Conservation (phyloP, 2,888 invertebrate genomes). For the Scaptomyza caliginosa region DNA sequence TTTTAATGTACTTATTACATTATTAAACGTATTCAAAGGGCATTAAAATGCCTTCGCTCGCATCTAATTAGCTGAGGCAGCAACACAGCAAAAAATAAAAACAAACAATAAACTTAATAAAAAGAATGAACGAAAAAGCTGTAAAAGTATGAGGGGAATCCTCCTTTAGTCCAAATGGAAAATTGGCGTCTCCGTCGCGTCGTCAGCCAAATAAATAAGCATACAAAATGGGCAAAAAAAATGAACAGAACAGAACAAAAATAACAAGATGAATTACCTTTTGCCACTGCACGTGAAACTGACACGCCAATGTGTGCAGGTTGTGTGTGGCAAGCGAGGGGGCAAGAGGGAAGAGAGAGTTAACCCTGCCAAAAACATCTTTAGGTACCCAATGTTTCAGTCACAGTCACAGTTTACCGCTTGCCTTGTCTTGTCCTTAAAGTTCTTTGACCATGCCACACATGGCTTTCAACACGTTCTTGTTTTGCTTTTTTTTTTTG, state of each 20-base stretch:
- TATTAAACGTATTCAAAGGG: slow-evolving; percentile 41
- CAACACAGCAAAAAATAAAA: slow-evolving; percentile 1
- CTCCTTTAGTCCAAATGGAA: slow-evolving; percentile 36
- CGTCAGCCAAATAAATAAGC: slow-evolving; percentile 45
- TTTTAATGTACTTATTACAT: slow-evolving; percentile 41
- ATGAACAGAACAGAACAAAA: slow-evolving; percentile 30
- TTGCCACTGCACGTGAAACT: slow-evolving; percentile 80
- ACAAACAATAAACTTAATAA: slow-evolving; percentile 5
- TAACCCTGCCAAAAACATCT: slow-evolving; percentile 20
- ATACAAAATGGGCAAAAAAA: slow-evolving; percentile 32
- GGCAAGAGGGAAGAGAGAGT: neutral
- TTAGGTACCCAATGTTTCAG: slow-evolving; percentile 5
- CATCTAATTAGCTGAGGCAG: slow-evolving; percentile 56
- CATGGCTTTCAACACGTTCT: slow-evolving; percentile 75
- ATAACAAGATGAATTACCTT: slow-evolving; percentile 80
- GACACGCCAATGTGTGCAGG: slow-evolving; percentile 70
- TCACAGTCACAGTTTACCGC: slow-evolving; percentile 10
- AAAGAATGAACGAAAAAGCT: neutral
- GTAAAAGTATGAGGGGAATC: slow-evolving; percentile 19
- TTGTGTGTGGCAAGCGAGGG: neutral
- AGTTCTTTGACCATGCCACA: slow-evolving; percentile 58
- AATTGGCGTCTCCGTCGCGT: slow-evolving; percentile 38
- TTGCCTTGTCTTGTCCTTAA: slow-evolving; percentile 35
- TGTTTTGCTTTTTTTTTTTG: slow-evolving; percentile 33
- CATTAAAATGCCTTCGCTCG: slow-evolving; percentile 56